Evolutionary conservation across 1,140 invertebrate genomes (phyloP).

Genomic region (Papilio aristodemus): DNA sequence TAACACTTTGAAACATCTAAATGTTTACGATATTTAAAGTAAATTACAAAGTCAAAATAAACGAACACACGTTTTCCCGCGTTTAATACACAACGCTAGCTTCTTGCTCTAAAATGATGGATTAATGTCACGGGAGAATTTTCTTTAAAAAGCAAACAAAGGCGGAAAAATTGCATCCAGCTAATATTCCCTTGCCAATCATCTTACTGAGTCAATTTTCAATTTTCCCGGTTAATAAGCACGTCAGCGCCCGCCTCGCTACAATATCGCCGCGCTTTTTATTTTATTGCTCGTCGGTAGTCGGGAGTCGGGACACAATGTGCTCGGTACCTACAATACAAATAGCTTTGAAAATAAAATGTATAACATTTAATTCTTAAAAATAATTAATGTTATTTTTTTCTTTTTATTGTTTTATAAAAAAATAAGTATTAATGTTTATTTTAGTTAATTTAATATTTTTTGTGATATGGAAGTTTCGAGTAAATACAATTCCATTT

Average conservation of each 20-base stretch:
- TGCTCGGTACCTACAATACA: conserved; percentile 13
- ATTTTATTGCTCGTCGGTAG: conserved; percentile 49
- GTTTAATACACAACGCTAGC: conserved; percentile 29
- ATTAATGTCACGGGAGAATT: conserved; percentile 70
- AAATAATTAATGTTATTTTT: not conserved
- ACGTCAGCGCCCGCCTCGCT: conserved; percentile 56
- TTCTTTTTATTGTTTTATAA: not conserved
- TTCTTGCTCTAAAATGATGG: conserved; percentile 64
- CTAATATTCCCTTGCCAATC: conserved; percentile 78
- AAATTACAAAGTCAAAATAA: not conserved
- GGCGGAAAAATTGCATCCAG: conserved; percentile 66
- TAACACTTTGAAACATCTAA: not conserved
- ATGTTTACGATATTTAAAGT: too few relatives aligned
- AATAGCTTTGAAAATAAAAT: not conserved
- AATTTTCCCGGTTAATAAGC: conserved; percentile 75
- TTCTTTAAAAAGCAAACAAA: conserved; percentile 67
- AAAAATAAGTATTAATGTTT: too few relatives aligned
- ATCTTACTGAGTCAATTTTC: conserved; percentile 74
- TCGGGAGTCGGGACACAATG: conserved; percentile 31
- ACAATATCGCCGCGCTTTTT: conserved; percentile 60
- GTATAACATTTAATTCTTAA: too few relatives aligned
- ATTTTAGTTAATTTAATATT: too few relatives aligned
- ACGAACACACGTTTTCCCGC: conserved; percentile 11
- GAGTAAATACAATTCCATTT: too few relatives aligned
- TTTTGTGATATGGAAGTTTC: too few relatives aligned